Percentiles rank a stretch among this genome's conserved stretches.
Evolutionary conservation across 2,113 vertebrate genomes (phyloP).

Genomic region (Noctilio leporinus): DNA sequence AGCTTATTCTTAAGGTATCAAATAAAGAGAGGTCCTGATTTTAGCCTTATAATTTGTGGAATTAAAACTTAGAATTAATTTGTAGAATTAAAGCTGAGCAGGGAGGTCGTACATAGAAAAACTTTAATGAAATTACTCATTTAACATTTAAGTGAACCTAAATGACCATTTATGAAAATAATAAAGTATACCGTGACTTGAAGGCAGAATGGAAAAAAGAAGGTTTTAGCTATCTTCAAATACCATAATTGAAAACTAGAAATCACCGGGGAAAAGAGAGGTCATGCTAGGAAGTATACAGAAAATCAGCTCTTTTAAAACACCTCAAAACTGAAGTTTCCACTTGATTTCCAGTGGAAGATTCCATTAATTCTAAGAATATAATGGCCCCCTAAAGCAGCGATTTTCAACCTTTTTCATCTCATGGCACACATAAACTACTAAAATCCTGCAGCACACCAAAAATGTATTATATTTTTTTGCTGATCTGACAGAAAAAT

Average conservation of each 20-base stretch:
- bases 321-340: neutral
- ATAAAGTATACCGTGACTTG: neutral
- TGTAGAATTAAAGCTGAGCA: neutral
- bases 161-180: neutral
- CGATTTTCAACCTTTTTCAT: neutral
- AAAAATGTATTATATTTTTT: neutral
- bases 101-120: neutral
- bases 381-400: neutral
- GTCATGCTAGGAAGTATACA: neutral
- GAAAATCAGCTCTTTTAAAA: neutral
- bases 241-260: neutral
- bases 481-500: neutral
- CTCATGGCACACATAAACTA: neutral
- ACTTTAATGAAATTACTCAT: neutral
- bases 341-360: neutral
- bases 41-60: neutral
- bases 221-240: neutral
- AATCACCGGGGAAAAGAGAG: neutral
- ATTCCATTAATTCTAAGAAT: neutral
- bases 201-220: neutral
- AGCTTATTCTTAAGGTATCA: neutral
- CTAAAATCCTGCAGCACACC: neutral
- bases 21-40: neutral
- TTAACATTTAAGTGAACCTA: neutral
- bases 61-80: neutral